These are phyloP conservation scores for Ornithoptera alexandrae DNA, from an alignment of 2,888 invertebrate species.

Conservation along the genomic window DNA sequence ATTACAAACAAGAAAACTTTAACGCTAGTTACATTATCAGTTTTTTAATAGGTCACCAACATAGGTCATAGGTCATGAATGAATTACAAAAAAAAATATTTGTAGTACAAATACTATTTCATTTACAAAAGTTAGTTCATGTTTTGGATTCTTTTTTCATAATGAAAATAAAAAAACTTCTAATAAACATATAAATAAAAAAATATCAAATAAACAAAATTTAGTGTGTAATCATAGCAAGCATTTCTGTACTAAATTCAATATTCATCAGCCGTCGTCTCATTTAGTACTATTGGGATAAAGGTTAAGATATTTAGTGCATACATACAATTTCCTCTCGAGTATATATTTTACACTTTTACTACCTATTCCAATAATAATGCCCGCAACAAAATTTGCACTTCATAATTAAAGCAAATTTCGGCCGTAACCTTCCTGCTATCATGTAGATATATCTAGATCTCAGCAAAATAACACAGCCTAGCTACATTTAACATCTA, in stretches of 20 bases:
- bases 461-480: constrained; percentile 54
- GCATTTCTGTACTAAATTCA: constrained; percentile 2
- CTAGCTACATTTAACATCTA: constrained; percentile 59
- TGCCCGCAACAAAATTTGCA: constrained; percentile 31
- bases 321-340: neutral
- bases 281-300: neutral
- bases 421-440: constrained; percentile 25
- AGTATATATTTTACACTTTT: constrained; percentile 7
- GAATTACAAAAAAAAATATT: too few relatives aligned
- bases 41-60: neutral
- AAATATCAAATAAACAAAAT: neutral
- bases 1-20: constrained; percentile 49
- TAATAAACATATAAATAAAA: constrained; percentile 1
- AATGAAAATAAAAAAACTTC: neutral
- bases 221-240: constrained; percentile 12
- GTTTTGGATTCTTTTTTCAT: too few relatives aligned
- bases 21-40: constrained; percentile 38
- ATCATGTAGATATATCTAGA: constrained; percentile 37
- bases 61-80: neutral
- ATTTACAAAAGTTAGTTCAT: too few relatives aligned
- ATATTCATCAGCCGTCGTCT: neutral
- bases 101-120: too few relatives aligned
- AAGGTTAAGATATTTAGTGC: constrained; percentile 1
- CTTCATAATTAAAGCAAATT: constrained; percentile 26
- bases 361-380: constrained; percentile 23